A percentile compares a stretch with the other conserved stretches of the same genome.
These are phyloP conservation scores for Meteorus cinctellus DNA, from an alignment of 2,888 invertebrate genomes.

Conservation along the genomic window DNA sequence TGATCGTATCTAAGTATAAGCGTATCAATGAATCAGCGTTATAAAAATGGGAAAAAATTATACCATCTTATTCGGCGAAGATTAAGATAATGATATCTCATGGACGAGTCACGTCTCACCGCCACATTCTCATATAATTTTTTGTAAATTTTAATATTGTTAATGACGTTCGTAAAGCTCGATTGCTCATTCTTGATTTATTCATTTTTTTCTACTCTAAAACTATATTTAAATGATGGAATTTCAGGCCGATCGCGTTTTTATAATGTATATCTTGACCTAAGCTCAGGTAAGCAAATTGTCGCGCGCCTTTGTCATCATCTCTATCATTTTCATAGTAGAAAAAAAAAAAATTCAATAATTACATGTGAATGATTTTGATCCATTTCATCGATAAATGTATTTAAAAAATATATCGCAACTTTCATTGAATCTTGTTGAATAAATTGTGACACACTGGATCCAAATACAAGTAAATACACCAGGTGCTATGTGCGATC, in stretches of 20 bases:
- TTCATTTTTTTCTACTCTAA: slow-evolving; percentile 56
- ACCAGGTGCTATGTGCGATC: background rate
- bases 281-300: slow-evolving; percentile 26
- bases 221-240: slow-evolving; percentile 36
- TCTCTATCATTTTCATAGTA: background rate
- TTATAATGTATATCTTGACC: slow-evolving; percentile 20
- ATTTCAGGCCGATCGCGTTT: slow-evolving; percentile 47
- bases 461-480: slow-evolving; percentile 3
- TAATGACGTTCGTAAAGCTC: slow-evolving; percentile 48
- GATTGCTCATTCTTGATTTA: slow-evolving; percentile 55
- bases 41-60: background rate
- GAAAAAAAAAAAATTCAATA: background rate
- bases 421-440: background rate
- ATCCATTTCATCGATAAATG: background rate
- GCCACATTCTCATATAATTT: slow-evolving; percentile 40
- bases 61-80: background rate
- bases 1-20: background rate
- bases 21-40: background rate
- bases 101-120: slow-evolving; percentile 17
- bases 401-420: background rate
- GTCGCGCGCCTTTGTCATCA: slow-evolving; percentile 23
- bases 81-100: background rate
- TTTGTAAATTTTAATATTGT: slow-evolving; percentile 57
- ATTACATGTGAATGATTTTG: background rate
- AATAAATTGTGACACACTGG: background rate